phyloP scores from a whole-genome alignment of 2,888 invertebrate species.

The Serrognathus titanus region DNA sequence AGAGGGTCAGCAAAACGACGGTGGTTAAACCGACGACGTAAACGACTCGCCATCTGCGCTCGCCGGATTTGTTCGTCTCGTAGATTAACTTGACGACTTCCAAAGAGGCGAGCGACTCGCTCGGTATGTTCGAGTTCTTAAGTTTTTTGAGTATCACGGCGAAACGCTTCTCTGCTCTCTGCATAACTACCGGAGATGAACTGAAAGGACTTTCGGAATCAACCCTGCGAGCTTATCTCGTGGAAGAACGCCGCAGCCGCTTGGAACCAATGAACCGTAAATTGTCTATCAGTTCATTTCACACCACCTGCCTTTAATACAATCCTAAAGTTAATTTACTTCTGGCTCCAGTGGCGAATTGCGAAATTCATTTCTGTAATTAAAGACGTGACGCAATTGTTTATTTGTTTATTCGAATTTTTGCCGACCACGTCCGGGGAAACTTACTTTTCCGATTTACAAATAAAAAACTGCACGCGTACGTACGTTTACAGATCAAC shows the following conservation, averaged over 20 bases:
- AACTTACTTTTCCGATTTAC: too few relatives aligned
- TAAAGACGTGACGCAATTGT: neutral
- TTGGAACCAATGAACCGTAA: constrained; percentile 28
- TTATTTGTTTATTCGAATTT: neutral
- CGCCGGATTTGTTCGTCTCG: neutral
- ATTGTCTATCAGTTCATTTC: constrained; percentile 25
- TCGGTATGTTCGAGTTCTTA: constrained; percentile 22
- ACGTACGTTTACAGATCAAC: too few relatives aligned
- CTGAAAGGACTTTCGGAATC: constrained; percentile 14
- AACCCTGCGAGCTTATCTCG: constrained; percentile 20
- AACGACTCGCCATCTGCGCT: constrained; percentile 5
- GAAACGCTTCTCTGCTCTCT: constrained; percentile 33
- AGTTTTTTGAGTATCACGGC: constrained; percentile 26
- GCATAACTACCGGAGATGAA: constrained; percentile 23
- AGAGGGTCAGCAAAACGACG: neutral
- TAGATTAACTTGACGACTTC: constrained; percentile 22
- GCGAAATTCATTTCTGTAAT: neutral
- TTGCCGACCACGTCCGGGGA: too few relatives aligned
- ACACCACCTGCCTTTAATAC: constrained; percentile 26
- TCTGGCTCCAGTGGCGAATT: too few relatives aligned
- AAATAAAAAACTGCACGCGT: too few relatives aligned
- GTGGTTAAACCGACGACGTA: neutral
- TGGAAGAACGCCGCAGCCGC: constrained; percentile 27
- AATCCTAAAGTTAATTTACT: constrained; percentile 5
- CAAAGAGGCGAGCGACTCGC: constrained; percentile 20